These are phyloP conservation scores for Maniola hyperantus DNA, from an alignment of 2,888 invertebrate species.

Conservation along the genomic window DNA sequence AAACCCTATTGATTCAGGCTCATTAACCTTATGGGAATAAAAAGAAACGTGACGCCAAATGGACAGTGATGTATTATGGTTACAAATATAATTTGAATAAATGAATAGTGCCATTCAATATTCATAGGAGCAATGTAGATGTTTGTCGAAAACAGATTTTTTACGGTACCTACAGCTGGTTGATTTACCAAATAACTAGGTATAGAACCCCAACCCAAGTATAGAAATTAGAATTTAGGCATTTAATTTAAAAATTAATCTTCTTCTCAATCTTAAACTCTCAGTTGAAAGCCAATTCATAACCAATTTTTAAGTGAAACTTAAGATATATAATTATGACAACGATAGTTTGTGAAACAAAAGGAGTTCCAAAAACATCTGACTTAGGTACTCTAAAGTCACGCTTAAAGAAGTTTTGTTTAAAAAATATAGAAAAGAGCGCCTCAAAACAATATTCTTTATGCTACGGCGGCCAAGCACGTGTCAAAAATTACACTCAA, in stretches of 20 bases:
- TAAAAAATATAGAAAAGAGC: neutral
- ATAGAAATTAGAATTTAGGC: too few species aligned
- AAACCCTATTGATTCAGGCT: conserved; percentile 39
- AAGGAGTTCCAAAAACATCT: too few species aligned
- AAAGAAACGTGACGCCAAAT: conserved; percentile 32
- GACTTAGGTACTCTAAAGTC: too few species aligned
- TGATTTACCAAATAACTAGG: too few species aligned
- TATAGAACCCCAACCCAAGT: too few species aligned
- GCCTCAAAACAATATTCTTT: conserved; percentile 23
- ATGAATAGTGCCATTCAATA: neutral
- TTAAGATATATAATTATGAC: neutral
- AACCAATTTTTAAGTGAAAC: neutral
- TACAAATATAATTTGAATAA: conserved; percentile 12
- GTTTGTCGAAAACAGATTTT: neutral
- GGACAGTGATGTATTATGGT: conserved; percentile 29
- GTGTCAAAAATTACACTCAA: conserved; percentile 45
- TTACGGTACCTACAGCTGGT: neutral
- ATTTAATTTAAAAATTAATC: too few species aligned
- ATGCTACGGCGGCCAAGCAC: conserved; percentile 37
- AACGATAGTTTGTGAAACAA: neutral
- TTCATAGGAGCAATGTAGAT: neutral
- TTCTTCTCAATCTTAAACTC: too few species aligned
- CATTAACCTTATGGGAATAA: conserved; percentile 34
- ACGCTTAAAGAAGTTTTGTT: too few species aligned
- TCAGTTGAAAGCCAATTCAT: too few species aligned